phyloP scores from a whole-genome alignment of 1,140 invertebrate species.

The Acromyrmex heyeri region DNA sequence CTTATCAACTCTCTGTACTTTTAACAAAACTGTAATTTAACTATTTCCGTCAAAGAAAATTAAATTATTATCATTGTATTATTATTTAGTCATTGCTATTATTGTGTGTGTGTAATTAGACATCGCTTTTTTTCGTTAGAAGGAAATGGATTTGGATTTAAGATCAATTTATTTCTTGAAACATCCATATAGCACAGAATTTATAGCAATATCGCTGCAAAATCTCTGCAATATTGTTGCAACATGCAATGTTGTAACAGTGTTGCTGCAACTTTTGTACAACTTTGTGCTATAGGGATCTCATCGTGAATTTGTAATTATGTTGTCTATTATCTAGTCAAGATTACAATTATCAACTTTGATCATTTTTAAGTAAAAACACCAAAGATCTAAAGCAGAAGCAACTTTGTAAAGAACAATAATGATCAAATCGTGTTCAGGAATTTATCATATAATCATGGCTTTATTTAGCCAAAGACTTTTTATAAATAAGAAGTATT shows the following conservation, averaged over 20 bases:
- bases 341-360: conserved; percentile 21
- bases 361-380: conserved; percentile 1
- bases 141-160: too few relatives aligned
- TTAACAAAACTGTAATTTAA: neutral
- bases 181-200: too few relatives aligned
- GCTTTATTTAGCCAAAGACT: conserved; percentile 20
- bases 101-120: neutral
- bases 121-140: neutral
- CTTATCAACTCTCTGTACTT: conserved; percentile 12
- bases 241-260: too few relatives aligned
- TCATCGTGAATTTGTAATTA: conserved; percentile 38
- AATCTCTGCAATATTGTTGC: too few relatives aligned
- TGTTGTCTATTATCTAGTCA: conserved; percentile 68
- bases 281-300: too few relatives aligned
- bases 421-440: neutral
- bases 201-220: too few relatives aligned
- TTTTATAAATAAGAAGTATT: conserved; percentile 40
- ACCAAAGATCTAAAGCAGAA: conserved; percentile 35
- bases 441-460: neutral
- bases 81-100: conserved; percentile 7
- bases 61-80: conserved; percentile 28
- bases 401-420: neutral
- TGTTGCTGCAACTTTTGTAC: too few relatives aligned
- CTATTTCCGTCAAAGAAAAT: conserved; percentile 2
- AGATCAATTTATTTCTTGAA: too few relatives aligned